Base-by-base conservation (phyloP, 1,140 invertebrate genomes). In the Drosophila pruinosa region DNA sequence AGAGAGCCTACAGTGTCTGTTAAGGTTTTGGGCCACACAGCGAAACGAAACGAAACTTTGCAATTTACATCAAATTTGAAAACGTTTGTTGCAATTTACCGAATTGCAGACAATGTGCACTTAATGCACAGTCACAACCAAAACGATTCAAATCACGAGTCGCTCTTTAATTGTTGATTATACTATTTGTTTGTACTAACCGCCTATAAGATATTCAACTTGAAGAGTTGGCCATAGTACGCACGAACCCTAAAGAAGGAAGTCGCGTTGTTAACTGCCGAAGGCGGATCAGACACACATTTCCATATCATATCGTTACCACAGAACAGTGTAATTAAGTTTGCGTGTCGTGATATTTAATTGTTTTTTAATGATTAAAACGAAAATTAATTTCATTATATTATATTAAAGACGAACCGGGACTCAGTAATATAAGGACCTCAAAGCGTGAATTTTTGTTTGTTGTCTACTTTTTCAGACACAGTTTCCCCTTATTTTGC, bases 251-350 rank as follows among this genome's bases (percentile, higher is more conserved):
- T 41, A 57, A 41, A 8, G 14, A 36, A 36, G 36, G 36, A 58
- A 12, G 3, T 34, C 31, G 31, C n/a, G 31, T 34, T 34, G 31
- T 12, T 3, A 4, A 3, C n/a, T 34, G 31, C 1, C 24, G 58
- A 36, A 28, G 19, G 4, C 24, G 24, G 24, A 57, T 71, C 61
- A 48, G 45, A 63, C 48, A 41, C 31, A 64, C 53, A 53, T 69
- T 54, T 22, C 4, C 15, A 19, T 36, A n/a, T 24, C 26, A 15
- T n/a, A 64, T 56, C 53, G 50, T 63, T 56, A 67, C 73, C 69
- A 73, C 73, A 79, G 80, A 73, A 86, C 80, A 86, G 39, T 75
- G 70, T 86, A 86, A 86, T 86, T 86, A 86, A 86, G 80, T 78
- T 82, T 75, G 79, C 79, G 67, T 83, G 79, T 83, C 79, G 67